phyloP scores from a whole-genome alignment of 2,113 vertebrate species.

The Lasiurus cinereus region DNA sequence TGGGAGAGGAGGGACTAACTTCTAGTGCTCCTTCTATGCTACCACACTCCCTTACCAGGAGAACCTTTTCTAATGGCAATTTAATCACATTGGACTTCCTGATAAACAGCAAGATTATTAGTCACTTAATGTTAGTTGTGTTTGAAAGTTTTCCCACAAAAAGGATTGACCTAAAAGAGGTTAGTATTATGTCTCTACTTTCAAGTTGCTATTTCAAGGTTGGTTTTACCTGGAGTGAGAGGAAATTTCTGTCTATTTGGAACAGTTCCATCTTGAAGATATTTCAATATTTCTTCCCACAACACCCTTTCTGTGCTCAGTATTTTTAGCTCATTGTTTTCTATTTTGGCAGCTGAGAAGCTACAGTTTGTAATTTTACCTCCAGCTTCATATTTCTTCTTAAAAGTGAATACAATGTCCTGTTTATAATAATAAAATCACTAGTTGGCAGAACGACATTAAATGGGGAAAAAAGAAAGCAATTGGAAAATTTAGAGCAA shows the following conservation, averaged over 20 bases:
- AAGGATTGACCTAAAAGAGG: slow-evolving; percentile 68
- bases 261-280: slow-evolving; percentile 80
- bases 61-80: slow-evolving; percentile 57
- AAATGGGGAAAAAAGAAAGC: slow-evolving; percentile 87
- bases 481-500: slow-evolving; percentile 92
- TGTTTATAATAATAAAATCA: slow-evolving; percentile 93
- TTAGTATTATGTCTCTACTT: slow-evolving; percentile 66
- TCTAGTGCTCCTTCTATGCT: neutral
- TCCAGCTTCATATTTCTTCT: slow-evolving; percentile 91
- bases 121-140: slow-evolving; percentile 63
- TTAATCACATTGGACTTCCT: slow-evolving; percentile 75
- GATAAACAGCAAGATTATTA: slow-evolving; percentile 72
- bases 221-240: slow-evolving; percentile 80
- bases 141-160: slow-evolving; percentile 75
- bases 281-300: slow-evolving; percentile 82
- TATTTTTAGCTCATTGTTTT: slow-evolving; percentile 93
- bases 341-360: slow-evolving; percentile 90
- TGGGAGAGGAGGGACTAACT: slow-evolving; percentile 24
- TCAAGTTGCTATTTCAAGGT: slow-evolving; percentile 75
- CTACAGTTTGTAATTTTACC: slow-evolving; percentile 90
- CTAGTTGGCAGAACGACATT: slow-evolving; percentile 89
- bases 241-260: slow-evolving; percentile 76
- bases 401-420: slow-evolving; percentile 92
- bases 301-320: slow-evolving; percentile 86
- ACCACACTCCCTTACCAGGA: slow-evolving; percentile 25